Conservation (phyloP, 2,113 vertebrate species). For the Pavo muticus region DNA sequence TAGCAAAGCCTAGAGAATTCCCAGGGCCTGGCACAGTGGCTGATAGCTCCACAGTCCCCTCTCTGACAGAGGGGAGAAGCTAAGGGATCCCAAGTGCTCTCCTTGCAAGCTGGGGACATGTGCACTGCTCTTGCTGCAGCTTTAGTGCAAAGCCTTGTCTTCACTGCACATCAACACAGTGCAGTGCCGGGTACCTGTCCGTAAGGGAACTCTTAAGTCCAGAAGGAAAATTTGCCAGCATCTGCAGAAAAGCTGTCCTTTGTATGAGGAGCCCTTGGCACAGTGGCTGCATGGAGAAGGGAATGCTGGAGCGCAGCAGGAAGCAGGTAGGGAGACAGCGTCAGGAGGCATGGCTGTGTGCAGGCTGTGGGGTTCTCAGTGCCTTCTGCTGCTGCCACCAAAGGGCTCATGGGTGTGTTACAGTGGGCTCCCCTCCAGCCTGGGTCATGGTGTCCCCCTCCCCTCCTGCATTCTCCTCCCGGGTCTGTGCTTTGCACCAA, state of each 20-base stretch:
- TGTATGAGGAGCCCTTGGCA: neutral
- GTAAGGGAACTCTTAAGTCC: neutral
- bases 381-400: neutral
- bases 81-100: neutral
- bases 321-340: neutral
- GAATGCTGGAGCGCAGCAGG: neutral
- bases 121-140: neutral
- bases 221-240: neutral
- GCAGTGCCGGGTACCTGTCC: neutral
- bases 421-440: neutral
- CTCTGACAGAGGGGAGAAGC: neutral
- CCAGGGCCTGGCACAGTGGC: neutral
- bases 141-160: neutral
- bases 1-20: neutral
- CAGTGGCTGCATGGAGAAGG: neutral
- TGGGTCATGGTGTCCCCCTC: neutral
- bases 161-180: neutral
- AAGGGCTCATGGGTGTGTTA: neutral
- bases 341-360: neutral
- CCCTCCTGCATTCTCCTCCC: neutral
- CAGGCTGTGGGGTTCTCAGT: neutral
- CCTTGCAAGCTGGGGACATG: neutral
- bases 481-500: slow-evolving; percentile 65
- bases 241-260: neutral
- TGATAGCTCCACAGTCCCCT: neutral